These are phyloP conservation scores for Drosophila nr. perissopoda DNA, from an alignment of 2,888 invertebrate species.

Conservation along the genomic window DNA sequence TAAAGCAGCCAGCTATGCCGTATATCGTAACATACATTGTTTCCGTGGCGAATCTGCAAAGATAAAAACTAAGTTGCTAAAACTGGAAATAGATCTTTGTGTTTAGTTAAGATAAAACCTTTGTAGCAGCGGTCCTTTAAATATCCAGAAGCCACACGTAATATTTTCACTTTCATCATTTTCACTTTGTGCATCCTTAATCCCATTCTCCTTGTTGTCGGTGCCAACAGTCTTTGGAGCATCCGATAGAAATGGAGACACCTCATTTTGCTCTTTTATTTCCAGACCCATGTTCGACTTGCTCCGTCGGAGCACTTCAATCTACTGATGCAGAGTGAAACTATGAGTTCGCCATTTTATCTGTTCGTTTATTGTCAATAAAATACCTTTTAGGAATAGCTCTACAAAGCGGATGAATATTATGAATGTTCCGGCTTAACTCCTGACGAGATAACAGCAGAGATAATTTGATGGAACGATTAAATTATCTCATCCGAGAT, in stretches of 20 bases:
- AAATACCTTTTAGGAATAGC: background rate
- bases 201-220: constrained; percentile 2
- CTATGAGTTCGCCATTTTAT: background rate
- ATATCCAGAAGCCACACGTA: constrained; percentile 87
- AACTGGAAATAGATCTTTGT: background rate
- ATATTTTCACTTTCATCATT: constrained; percentile 1
- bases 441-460: background rate
- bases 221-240: background rate
- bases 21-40: constrained; percentile 86
- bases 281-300: constrained; percentile 20
- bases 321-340: constrained; percentile 3
- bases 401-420: constrained; percentile 4
- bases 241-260: constrained; percentile 23
- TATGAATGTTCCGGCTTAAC: constrained; percentile 1
- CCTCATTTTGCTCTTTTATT: constrained; percentile 15
- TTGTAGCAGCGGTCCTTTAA: constrained; percentile 86
- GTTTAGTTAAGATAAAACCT: constrained; percentile 79
- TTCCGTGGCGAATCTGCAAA: constrained; percentile 82
- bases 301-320: background rate
- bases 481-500: background rate
- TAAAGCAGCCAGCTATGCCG: constrained; percentile 89
- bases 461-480: background rate
- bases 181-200: background rate
- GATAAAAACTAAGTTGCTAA: background rate
- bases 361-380: constrained; percentile 3